Evolutionary conservation across 2,797 vertebrate species (phyloP), one percentile per base, ranked within the genome.

Genomic region (Cynodonichthys magdalenae): DNA sequence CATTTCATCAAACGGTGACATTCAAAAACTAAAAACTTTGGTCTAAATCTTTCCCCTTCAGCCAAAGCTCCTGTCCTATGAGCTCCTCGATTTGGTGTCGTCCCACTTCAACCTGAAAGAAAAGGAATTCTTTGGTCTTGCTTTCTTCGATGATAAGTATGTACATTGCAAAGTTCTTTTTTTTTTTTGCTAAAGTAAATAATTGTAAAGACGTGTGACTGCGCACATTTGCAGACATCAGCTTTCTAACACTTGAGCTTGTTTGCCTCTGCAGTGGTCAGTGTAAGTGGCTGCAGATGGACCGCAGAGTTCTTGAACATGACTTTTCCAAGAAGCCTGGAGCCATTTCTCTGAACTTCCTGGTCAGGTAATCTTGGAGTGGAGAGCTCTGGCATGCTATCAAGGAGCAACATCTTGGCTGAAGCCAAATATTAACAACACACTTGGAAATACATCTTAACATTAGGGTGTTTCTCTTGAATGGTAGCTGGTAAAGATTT

Each of bases 71-170:
- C 92, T 98, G 89, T 96, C 97, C 29, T 95, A 95, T 42, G 98
- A 99, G 75, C 94, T 99, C 69, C 88, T 99, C 81, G 98, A 99
- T 86, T 91, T 99, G 58, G 98, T 99, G 76, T 97, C 97, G 20
- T 99, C 98, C 1, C 98, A 99, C 86, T 99, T 99, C 90, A 99
- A 96, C 91, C 93, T 99, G 73, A 99, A 99, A 81, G 98, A 99
- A 85, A 99, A 99, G 82, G 97, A 99, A 42, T 99, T 96, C 89
- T 99, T 99, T 79, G 97, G 98, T 70, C 96, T 99, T 53, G 96
- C 95, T 0, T 99, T 96, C 87, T 89, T 92, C 15, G 96, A 98
- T 79, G 97, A 99, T 75, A 96, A 91, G 98, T 99, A 92, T 92
- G 96, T 94, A 58, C 53, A 76, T 29, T n/a, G 10, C 49, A 50